Evolutionary conservation across 2,888 invertebrate species (phyloP).

Genomic region (Ormyrus rosae): DNA sequence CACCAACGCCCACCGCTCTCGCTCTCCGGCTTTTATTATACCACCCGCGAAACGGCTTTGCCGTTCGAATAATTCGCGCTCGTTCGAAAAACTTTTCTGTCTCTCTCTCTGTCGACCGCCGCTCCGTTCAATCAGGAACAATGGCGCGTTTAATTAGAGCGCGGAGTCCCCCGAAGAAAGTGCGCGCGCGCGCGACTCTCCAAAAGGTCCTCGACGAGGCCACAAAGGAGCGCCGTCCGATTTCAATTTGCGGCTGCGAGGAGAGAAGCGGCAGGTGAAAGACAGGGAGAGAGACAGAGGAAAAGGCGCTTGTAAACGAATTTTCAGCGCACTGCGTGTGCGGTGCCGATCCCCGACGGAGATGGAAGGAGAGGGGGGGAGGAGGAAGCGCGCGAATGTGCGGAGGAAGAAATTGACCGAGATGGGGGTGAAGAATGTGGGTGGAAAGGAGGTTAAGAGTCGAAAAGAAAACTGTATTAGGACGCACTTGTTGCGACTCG

Average conservation of each 20-base stretch:
- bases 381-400: background rate
- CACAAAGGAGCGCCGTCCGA: too few relatives aligned
- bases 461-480: background rate
- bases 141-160: conserved; percentile 54
- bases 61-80: too few relatives aligned
- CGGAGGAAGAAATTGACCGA: conserved; percentile 14
- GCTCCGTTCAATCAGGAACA: conserved; percentile 45
- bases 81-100: too few relatives aligned
- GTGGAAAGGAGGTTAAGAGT: conserved; percentile 11
- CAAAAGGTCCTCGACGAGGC: background rate
- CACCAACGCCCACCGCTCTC: background rate
- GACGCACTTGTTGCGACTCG: conserved; percentile 19
- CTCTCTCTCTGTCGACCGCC: background rate
- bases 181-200: background rate
- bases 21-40: too few relatives aligned
- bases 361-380: background rate
- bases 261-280: background rate
- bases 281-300: background rate
- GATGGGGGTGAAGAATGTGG: background rate
- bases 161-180: conserved; percentile 2
- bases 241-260: background rate
- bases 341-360: background rate
- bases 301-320: background rate
- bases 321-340: too few relatives aligned
- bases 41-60: too few relatives aligned